Percentiles rank a stretch among this genome's conserved stretches.
These are phyloP conservation scores for Microcebus lehilahytsara DNA, from an alignment of 2,113 vertebrate genomes.

Conservation along the genomic window DNA sequence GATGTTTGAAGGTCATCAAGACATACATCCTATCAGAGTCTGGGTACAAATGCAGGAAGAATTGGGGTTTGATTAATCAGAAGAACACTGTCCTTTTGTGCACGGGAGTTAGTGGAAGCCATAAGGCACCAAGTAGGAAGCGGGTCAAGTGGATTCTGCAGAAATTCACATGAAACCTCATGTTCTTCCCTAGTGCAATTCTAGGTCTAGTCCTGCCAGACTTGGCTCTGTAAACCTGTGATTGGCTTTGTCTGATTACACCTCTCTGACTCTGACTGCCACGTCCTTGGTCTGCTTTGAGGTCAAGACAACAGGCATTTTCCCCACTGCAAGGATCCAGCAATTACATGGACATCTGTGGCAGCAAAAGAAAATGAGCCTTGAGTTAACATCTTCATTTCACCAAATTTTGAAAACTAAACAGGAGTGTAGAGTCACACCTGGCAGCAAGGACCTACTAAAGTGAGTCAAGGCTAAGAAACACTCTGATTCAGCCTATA, in stretches of 20 bases:
- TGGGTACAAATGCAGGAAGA: not conserved
- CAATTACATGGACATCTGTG: not conserved
- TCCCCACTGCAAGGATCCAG: not conserved
- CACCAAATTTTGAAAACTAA: not conserved
- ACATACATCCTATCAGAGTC: not conserved
- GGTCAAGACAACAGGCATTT: not conserved
- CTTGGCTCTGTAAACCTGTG: not conserved
- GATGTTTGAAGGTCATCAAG: not conserved
- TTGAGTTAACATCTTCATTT: constrained; percentile 20
- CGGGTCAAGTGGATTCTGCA: not conserved
- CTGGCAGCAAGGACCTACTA: not conserved
- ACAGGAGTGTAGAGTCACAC: not conserved
- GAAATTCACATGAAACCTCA: not conserved
- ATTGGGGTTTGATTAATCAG: not conserved
- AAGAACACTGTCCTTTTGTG: not conserved
- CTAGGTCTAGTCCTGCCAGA: not conserved
- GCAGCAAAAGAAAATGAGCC: constrained; percentile 3
- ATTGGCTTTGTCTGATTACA: not conserved
- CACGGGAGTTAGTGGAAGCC: not conserved
- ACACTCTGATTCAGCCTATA: not conserved
- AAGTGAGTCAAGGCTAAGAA: not conserved
- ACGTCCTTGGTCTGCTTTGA: not conserved
- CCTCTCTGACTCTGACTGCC: not conserved
- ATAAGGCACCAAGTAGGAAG: not conserved
- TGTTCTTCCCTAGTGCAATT: not conserved